These are phyloP conservation scores for Ctenomys sociabilis DNA, from an alignment of 2,113 vertebrate genomes.

Conservation along the genomic window DNA sequence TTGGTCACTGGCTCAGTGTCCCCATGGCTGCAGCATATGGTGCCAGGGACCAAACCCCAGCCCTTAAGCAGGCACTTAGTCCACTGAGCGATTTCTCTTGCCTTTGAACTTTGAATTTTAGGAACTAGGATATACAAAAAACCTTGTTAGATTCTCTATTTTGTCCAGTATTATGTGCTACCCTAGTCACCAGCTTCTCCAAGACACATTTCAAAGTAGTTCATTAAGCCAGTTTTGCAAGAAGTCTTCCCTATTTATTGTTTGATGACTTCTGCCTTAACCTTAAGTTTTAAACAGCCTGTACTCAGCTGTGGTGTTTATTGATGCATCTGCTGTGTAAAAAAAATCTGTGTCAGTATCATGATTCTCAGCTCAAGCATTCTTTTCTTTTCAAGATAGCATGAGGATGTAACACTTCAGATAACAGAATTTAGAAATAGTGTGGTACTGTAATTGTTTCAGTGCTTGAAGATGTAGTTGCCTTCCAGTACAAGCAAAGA, in stretches of 20 bases:
- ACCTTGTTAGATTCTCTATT: neutral
- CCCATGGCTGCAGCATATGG: too few species aligned
- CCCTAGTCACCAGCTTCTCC: neutral
- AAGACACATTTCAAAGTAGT: neutral
- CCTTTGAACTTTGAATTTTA: neutral
- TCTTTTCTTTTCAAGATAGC: slow-evolving; percentile 9
- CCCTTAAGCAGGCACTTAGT: too few species aligned
- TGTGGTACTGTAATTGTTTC: neutral
- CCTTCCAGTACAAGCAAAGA: neutral
- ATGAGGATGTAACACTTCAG: neutral
- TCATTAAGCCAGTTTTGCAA: neutral
- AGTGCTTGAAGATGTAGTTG: neutral
- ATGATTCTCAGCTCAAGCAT: neutral
- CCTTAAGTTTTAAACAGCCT: neutral
- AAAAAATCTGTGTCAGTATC: neutral
- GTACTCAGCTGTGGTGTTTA: neutral
- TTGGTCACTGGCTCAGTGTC: too few species aligned
- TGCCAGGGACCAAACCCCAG: too few species aligned
- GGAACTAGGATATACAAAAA: neutral
- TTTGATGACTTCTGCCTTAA: neutral
- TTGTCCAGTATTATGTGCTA: neutral
- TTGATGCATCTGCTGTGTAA: neutral
- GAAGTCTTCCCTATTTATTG: neutral
- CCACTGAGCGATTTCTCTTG: too few species aligned
- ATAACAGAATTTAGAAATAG: neutral